phyloP scores from a whole-genome alignment of 2,113 vertebrate genomes.

The Myrmecobius fasciatus region DNA sequence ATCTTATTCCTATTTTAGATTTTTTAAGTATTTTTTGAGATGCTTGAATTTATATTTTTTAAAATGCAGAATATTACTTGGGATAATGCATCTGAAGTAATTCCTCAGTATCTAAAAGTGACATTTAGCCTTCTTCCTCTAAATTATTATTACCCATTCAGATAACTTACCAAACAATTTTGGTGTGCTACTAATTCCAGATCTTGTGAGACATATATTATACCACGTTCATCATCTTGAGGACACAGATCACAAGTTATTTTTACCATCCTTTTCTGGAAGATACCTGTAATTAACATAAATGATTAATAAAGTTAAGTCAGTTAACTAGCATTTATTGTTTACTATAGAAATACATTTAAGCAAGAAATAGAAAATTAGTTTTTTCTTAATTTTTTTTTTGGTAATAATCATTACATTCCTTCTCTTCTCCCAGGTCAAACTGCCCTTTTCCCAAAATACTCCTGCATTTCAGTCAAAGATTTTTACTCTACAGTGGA shows the following conservation, averaged over 20 bases:
- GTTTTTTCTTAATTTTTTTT: not conserved
- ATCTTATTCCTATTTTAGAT: too few species aligned
- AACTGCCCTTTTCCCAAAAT: not conserved
- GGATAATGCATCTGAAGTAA: not conserved
- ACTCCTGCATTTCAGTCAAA: not conserved
- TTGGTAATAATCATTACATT: not conserved
- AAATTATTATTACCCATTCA: slow-evolving; percentile 17
- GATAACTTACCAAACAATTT: slow-evolving; percentile 85
- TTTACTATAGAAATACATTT: not conserved
- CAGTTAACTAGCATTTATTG: not conserved
- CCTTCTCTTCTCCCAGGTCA: not conserved
- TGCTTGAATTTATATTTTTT: not conserved
- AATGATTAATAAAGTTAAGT: slow-evolving; percentile 11
- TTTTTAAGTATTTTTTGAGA: not conserved
- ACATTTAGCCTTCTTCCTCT: slow-evolving; percentile 13
- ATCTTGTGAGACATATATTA: slow-evolving; percentile 82
- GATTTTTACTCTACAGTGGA: not conserved
- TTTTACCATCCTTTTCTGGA: slow-evolving; percentile 81
- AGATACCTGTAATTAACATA: slow-evolving; percentile 64
- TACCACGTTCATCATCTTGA: slow-evolving; percentile 67
- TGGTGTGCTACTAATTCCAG: slow-evolving; percentile 83
- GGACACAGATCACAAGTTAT: slow-evolving; percentile 81
- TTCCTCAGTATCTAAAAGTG: slow-evolving; percentile 2
- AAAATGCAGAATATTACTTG: not conserved
- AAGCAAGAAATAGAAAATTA: not conserved